phyloP scores from a whole-genome alignment of 2,888 invertebrate genomes.

The Scotopteryx bipunctaria region DNA sequence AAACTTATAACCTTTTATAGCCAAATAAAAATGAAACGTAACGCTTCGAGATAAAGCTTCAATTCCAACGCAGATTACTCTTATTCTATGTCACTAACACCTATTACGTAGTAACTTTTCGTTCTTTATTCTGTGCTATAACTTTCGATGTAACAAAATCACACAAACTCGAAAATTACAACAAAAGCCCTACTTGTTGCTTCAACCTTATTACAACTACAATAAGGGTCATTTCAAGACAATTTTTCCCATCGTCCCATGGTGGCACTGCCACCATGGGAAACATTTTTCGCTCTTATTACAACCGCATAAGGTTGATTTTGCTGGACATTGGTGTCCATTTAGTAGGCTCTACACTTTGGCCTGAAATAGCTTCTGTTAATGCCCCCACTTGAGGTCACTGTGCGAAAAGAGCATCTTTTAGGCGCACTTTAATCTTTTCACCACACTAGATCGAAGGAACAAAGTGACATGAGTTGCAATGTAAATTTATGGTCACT shows the following conservation, averaged over 20 bases:
- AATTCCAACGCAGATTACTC: background rate
- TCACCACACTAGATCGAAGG: too few relatives aligned
- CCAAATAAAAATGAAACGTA: conserved; percentile 4
- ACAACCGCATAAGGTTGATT: background rate
- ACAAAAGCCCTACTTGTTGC: conserved; percentile 2
- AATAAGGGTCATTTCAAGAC: background rate
- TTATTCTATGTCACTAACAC: background rate
- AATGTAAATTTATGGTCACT: background rate
- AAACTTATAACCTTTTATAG: conserved; percentile 8
- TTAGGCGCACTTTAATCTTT: too few relatives aligned
- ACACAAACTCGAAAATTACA: background rate
- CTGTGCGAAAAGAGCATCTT: too few relatives aligned
- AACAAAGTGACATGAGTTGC: too few relatives aligned
- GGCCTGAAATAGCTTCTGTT: background rate
- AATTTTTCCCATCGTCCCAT: background rate
- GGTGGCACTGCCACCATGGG: too few relatives aligned
- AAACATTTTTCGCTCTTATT: background rate
- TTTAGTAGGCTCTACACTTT: background rate
- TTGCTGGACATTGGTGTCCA: background rate
- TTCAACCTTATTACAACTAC: background rate
- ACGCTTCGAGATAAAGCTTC: background rate
- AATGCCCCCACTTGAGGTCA: too few relatives aligned
- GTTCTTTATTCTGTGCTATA: too few relatives aligned
- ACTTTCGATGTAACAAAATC: background rate
- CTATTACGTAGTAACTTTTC: too few relatives aligned